A percentile compares a stretch with the other conserved stretches of the same genome.
phyloP scores from a whole-genome alignment of 2,797 vertebrate species.

The Parotocinclus haroldoi region DNA sequence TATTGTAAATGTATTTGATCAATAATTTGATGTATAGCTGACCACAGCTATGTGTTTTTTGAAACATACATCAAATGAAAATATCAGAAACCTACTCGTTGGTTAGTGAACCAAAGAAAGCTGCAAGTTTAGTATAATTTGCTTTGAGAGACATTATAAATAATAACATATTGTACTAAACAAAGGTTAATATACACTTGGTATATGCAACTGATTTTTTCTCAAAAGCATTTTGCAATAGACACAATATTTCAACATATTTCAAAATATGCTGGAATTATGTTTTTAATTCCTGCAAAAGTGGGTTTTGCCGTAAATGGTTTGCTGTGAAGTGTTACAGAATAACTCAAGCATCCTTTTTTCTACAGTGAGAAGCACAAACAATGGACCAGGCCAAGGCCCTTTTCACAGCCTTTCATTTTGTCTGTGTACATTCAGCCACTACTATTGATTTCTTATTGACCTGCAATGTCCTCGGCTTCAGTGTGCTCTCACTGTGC shows the following conservation, averaged over 20 bases:
- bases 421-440: conserved; percentile 88
- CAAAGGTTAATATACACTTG: no score
- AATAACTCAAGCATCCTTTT: conserved; percentile 68
- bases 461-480: conserved; percentile 88
- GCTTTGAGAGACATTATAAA: no score
- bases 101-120: no score
- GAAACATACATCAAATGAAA: no score
- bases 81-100: no score
- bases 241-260: neutral
- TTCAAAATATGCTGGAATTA: conserved; percentile 11
- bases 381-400: conserved; percentile 76
- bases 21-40: no score
- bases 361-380: conserved; percentile 71
- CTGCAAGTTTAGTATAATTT: no score
- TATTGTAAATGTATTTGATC: no score
- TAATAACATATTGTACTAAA: no score
- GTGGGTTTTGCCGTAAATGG: conserved; percentile 45
- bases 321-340: conserved; percentile 58
- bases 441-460: conserved; percentile 95
- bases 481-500: conserved; percentile 62
- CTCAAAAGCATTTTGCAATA: no score
- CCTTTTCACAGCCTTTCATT: conserved; percentile 85
- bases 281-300: conserved; percentile 31
- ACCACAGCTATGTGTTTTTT: no score
- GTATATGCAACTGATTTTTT: no score